A percentile compares a stretch with the other conserved stretches of the same genome.
Conservation (phyloP, 1,140 invertebrate genomes). For the Laupala kohalensis region DNA sequence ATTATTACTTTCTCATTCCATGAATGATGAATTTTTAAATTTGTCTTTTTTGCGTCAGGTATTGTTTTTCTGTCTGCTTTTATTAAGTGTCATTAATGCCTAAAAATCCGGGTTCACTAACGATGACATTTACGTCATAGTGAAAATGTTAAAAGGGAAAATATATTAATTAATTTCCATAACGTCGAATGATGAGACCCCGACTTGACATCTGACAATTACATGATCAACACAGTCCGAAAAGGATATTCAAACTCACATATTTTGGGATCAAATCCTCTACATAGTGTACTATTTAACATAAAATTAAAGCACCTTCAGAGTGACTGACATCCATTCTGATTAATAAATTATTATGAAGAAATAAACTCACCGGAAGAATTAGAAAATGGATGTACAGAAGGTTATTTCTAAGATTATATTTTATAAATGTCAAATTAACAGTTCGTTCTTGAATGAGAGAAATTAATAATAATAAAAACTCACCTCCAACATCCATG, state of each 20-base stretch:
- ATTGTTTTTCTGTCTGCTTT: too few species aligned
- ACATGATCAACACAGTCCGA: background rate
- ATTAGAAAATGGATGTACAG: background rate
- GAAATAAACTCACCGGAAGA: background rate
- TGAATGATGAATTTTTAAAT: too few species aligned
- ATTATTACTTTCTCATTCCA: too few species aligned
- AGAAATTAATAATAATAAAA: too few species aligned
- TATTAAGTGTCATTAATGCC: too few species aligned
- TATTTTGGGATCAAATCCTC: background rate
- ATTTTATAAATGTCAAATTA: too few species aligned
- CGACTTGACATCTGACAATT: background rate
- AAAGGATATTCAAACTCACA: background rate
- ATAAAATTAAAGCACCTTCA: too few species aligned
- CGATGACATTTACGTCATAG: too few species aligned
- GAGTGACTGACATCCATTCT: too few species aligned
- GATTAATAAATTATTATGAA: background rate
- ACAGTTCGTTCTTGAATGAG: too few species aligned
- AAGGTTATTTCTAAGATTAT: background rate
- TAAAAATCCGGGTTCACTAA: too few species aligned
- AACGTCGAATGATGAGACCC: background rate
- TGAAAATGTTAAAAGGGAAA: background rate
- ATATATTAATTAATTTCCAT: background rate
- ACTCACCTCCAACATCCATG: conserved; percentile 71
- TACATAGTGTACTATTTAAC: background rate
- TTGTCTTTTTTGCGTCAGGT: too few species aligned